Percentiles rank a stretch among this genome's conserved stretches.
Conservation (phyloP, 2,888 invertebrate species). For the Blomia tropicalis region DNA sequence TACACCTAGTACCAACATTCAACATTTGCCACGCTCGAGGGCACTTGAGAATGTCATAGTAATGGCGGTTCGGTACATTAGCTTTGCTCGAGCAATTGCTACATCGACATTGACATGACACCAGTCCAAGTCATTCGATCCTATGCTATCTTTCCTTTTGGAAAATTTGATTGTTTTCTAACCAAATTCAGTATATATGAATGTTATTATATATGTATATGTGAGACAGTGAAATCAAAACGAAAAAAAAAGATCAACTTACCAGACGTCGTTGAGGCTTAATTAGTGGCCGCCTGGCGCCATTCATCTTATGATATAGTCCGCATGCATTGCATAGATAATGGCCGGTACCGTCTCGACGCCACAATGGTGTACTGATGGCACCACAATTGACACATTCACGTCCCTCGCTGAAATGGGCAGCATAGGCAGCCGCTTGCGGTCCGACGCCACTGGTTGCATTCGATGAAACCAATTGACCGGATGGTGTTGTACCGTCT, state of each 20-base stretch:
- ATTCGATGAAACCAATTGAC: background rate
- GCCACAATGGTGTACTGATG: constrained; percentile 82
- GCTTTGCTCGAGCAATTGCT: background rate
- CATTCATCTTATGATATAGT: constrained; percentile 92
- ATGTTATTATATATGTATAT: background rate
- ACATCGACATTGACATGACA: background rate
- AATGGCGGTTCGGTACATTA: background rate
- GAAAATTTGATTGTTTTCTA: background rate
- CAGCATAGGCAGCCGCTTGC: constrained; percentile 22
- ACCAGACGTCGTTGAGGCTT: constrained; percentile 83
- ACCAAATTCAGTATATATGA: background rate
- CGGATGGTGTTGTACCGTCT: constrained; percentile 9
- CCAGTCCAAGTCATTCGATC: constrained; percentile 11
- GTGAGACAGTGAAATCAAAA: background rate
- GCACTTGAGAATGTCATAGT: background rate
- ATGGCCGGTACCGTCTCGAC: constrained; percentile 94
- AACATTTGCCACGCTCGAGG: background rate
- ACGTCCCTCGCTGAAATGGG: constrained; percentile 42
- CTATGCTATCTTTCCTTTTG: background rate
- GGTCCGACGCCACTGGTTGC: constrained; percentile 10
- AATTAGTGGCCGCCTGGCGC: constrained; percentile 75
- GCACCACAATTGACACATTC: constrained; percentile 59
- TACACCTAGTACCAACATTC: too few species aligned
- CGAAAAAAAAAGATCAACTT: constrained; percentile 37
- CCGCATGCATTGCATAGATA: constrained; percentile 99